Evolutionary conservation across 2,113 vertebrate species (phyloP).

Genomic region (Alaudala cheleensis): DNA sequence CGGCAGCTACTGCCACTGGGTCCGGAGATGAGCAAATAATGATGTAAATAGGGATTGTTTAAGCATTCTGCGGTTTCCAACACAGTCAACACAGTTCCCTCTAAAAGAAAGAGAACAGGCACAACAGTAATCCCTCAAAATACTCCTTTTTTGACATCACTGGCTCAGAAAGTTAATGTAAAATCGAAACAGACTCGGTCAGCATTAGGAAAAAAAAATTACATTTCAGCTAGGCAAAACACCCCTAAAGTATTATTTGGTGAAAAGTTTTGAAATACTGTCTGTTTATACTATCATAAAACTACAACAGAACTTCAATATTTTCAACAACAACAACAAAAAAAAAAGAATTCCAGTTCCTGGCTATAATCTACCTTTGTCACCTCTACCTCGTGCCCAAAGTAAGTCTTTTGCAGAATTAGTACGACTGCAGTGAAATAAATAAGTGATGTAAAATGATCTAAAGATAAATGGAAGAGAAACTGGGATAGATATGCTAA

Average conservation of each 20-base stretch:
- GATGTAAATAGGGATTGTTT: neutral
- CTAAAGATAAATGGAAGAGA: neutral
- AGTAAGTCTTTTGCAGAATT: neutral
- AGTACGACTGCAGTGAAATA: neutral
- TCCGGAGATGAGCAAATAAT: neutral
- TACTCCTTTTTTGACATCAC: neutral
- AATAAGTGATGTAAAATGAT: neutral
- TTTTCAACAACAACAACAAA: neutral
- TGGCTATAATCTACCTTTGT: neutral
- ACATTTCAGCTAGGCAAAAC: neutral
- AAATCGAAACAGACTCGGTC: neutral
- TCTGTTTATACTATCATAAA: neutral
- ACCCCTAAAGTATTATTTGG: neutral
- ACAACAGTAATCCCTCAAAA: neutral
- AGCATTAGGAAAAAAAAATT: neutral
- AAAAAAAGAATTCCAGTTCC: neutral
- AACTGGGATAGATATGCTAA: neutral
- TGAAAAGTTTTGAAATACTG: neutral
- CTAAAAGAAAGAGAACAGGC: neutral
- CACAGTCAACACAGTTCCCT: neutral
- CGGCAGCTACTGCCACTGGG: fast-evolving
- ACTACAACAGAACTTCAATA: neutral
- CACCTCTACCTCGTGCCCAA: neutral
- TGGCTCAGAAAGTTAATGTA: neutral
- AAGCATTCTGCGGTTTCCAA: neutral